Evolutionary conservation across 2,797 vertebrate genomes (phyloP), one percentile per base, ranked within the genome.

Genomic region (Spheniscus humboldti): DNA sequence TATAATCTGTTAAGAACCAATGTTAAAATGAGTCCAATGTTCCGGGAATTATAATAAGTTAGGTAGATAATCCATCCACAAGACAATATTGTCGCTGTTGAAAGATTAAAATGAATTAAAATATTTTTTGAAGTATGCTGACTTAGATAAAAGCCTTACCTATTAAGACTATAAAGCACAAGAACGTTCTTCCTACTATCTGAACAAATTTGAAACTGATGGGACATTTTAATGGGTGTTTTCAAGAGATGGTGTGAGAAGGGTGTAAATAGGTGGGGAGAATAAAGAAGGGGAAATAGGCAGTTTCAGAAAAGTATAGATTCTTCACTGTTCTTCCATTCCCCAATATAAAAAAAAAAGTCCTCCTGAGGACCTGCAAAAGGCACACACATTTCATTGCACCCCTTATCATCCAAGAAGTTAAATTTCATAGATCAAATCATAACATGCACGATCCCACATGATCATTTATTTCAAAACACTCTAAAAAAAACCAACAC

Each of bases 51-150:
- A 97, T 99, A 99, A 94, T 99, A 99, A 22, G 99, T 99, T 97
- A 99, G 98, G 97, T 99, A 99, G 98, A 99, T 99, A 97, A 99
- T 99, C 99, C 99, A 99, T 98, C 99, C 99, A 98, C 99, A 99
- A 98, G 99, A 99, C 97, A 99, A 98, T 98, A 99, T 99, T 95
- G 99, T 99, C 67, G 99, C 99, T 99, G 98, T 93, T 97, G 98
- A 96, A 76, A 94, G 97, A 95, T 97, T 93, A 94, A 76, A 90
- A 76, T 53, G 74, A 57, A 96, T 94, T 95, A 93, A 90, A 55
- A 72, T 56, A 39, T 30, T 72, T 91, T 78, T 78, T 24, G 15
- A 90, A 80, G 52, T 37, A 64, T 9, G 27, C 24, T 94, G 94
- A 84, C 78, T 75, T 48, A 94, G 57, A 94, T 89, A 96, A 96